Evolutionary conservation across 2,888 invertebrate species (phyloP).

Genomic region (Aplocera efformata): DNA sequence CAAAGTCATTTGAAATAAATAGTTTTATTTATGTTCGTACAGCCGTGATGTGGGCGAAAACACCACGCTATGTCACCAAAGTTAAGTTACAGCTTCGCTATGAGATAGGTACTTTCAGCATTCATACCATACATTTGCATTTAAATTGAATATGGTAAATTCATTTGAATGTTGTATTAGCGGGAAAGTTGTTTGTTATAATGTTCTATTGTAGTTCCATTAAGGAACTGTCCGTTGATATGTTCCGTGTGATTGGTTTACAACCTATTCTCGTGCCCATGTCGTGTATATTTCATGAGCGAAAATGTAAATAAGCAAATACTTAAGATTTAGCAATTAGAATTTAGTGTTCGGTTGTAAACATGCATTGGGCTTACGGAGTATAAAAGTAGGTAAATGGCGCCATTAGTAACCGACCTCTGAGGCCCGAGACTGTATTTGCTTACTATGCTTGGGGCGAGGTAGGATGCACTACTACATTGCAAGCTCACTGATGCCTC

Average conservation of each 20-base stretch:
- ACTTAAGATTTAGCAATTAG: neutral
- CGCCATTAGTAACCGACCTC: neutral
- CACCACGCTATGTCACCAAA: conserved; percentile 30
- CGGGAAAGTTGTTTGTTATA: conserved; percentile 12
- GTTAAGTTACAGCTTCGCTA: conserved; percentile 25
- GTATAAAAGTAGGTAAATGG: neutral
- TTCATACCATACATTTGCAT: conserved; percentile 30
- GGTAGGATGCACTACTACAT: neutral
- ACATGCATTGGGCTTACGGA: neutral
- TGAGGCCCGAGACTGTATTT: too few species aligned
- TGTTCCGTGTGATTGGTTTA: conserved; percentile 7
- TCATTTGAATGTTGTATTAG: conserved; percentile 11
- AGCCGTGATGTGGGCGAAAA: conserved; percentile 35
- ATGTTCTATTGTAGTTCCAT: conserved; percentile 10
- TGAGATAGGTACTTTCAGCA: conserved; percentile 13
- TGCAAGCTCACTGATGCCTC: neutral
- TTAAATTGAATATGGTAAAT: conserved; percentile 32
- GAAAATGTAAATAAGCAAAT: conserved; percentile 1
- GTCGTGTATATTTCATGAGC: conserved; percentile 18
- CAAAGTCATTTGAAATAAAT: conserved; percentile 30
- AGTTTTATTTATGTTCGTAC: conserved; percentile 22
- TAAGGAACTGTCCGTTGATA: conserved; percentile 10
- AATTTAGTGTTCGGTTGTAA: neutral
- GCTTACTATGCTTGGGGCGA: too few species aligned
- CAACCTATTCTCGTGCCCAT: conserved; percentile 3